A percentile compares a stretch with the other conserved stretches of the same genome.
Evolutionary conservation across 1,140 invertebrate species (phyloP).

Genomic region (Teleopsis dalmanni): DNA sequence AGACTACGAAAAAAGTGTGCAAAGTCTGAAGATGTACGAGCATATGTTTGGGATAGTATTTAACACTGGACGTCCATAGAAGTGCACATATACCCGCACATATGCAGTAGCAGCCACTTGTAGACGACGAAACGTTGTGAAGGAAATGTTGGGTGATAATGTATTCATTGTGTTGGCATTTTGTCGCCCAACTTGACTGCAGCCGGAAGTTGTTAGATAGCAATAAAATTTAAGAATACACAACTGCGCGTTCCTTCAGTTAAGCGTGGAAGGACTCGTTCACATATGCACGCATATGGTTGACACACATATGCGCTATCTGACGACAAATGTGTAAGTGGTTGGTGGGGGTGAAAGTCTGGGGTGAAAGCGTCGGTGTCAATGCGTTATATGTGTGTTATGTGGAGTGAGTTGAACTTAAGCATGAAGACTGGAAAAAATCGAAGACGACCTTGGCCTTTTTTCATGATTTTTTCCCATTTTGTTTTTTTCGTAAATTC

Average conservation of each 20-base stretch:
- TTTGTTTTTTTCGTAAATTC: no score
- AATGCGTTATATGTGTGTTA: neutral
- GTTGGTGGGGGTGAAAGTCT: no score
- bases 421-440: conserved; percentile 1
- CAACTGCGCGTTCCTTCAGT: neutral
- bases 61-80: conserved; percentile 5
- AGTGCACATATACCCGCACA: neutral
- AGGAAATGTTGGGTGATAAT: conserved; percentile 8
- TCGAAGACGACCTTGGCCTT: conserved; percentile 17
- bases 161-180: conserved; percentile 12
- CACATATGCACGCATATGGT: neutral
- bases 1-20: neutral
- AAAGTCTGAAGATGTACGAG: conserved; percentile 4
- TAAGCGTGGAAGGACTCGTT: neutral
- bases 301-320: neutral
- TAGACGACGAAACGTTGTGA: neutral
- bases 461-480: no score
- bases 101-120: conserved; percentile 9
- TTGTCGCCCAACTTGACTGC: conserved; percentile 4
- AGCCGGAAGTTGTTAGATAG: conserved; percentile 9
- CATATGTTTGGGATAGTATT: conserved; percentile 7
- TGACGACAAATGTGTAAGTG: neutral
- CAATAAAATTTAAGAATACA: conserved; percentile 8
- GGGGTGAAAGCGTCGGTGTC: no score
- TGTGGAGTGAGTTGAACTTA: neutral